Evolutionary conservation across 2,888 invertebrate species (phyloP).

Genomic region (Rambutsinella grinnellia): DNA sequence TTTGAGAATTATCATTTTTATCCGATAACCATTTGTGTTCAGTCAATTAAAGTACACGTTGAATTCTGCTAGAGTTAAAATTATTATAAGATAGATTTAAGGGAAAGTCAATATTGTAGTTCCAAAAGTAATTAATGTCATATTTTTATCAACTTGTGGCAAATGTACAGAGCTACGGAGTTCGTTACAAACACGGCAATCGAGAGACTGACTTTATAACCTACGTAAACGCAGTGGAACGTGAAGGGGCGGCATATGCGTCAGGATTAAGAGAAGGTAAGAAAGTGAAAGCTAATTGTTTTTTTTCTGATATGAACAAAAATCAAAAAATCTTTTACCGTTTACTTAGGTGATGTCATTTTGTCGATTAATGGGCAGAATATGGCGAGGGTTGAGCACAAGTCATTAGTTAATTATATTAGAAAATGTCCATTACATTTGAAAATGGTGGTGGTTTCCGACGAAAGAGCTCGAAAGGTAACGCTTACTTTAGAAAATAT

Average conservation of each 20-base stretch:
- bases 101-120: too few relatives aligned
- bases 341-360: slow-evolving; percentile 86
- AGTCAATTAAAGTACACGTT: too few relatives aligned
- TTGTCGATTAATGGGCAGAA: slow-evolving; percentile 95
- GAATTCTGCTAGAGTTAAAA: too few relatives aligned
- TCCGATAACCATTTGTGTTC: too few relatives aligned
- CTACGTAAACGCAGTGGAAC: slow-evolving; percentile 91
- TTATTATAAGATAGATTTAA: too few relatives aligned
- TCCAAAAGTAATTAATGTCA: too few relatives aligned
- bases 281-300: too few relatives aligned
- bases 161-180: slow-evolving; percentile 87
- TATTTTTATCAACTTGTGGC: slow-evolving; percentile 50
- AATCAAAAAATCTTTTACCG: too few relatives aligned
- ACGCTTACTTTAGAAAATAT: too few relatives aligned
- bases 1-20: too few relatives aligned
- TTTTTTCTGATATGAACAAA: too few relatives aligned
- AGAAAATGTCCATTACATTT: slow-evolving; percentile 89
- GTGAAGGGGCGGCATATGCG: slow-evolving; percentile 90
- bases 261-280: slow-evolving; percentile 93
- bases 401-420: slow-evolving; percentile 91
- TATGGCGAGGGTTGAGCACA: slow-evolving; percentile 94
- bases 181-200: slow-evolving; percentile 89
- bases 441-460: slow-evolving; percentile 96
- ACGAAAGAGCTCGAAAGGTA: slow-evolving; percentile 95
- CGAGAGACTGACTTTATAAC: slow-evolving; percentile 96